Percentiles rank a stretch among this genome's conserved stretches.
These are phyloP conservation scores for Xenopus tropicalis DNA, from an alignment of 2,113 vertebrate genomes.

Conservation along the genomic window DNA sequence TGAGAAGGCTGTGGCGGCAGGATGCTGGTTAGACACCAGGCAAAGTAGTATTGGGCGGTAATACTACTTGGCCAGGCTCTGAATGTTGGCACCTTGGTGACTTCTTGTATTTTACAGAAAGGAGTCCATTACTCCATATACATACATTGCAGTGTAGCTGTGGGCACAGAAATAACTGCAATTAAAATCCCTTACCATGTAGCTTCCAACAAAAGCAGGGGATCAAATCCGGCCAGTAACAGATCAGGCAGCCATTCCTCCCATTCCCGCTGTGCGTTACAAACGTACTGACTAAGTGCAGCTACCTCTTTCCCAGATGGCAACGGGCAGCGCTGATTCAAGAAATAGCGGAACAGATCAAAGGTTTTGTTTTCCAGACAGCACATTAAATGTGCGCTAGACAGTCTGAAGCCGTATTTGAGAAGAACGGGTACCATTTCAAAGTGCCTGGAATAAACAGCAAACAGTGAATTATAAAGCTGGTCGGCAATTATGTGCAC, in stretches of 20 bases:
- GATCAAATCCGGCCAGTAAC: conserved; percentile 79
- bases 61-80: no score
- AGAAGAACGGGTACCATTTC: conserved; percentile 62
- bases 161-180: no score
- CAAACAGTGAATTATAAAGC: neutral
- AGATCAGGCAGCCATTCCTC: conserved; percentile 82
- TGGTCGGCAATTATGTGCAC: no score
- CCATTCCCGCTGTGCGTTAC: conserved; percentile 50
- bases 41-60: no score
- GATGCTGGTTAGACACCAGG: no score
- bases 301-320: conserved; percentile 49
- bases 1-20: no score
- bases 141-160: no score
- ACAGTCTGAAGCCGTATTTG: conserved; percentile 60
- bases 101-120: no score
- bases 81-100: no score
- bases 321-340: conserved; percentile 59
- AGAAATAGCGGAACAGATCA: conserved; percentile 62
- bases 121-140: no score
- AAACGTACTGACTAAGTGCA: conserved; percentile 53
- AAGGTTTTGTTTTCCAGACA: conserved; percentile 63
- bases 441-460: conserved; percentile 50
- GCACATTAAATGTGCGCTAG: conserved; percentile 60
- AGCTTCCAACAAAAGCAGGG: conserved; percentile 65
- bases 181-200: conserved; percentile 66